phyloP scores from a whole-genome alignment of 2,797 vertebrate genomes.

The Enteromius unitaeniatus region DNA sequence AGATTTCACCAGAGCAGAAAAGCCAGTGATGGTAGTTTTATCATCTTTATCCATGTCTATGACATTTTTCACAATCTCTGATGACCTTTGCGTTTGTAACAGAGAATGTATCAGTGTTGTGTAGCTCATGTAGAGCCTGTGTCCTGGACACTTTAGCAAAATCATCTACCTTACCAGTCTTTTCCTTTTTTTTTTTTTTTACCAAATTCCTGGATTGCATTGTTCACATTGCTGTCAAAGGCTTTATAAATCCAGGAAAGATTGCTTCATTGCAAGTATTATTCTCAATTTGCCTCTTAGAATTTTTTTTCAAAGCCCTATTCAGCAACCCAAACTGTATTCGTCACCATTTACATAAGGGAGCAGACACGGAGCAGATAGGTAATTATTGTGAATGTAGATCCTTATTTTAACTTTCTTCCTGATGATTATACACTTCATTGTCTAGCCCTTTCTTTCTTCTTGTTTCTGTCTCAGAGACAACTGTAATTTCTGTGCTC shows the following conservation, averaged over 20 bases:
- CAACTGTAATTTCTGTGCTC: background rate
- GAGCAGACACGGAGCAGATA: background rate
- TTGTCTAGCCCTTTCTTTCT: background rate
- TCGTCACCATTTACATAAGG: background rate
- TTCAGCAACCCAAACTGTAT: background rate
- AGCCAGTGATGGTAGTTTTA: background rate
- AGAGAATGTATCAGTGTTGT: background rate
- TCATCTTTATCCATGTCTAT: background rate
- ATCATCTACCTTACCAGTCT: background rate
- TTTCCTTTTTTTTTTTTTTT: background rate
- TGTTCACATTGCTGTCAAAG: background rate
- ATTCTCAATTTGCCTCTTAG: background rate
- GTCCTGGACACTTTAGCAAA: background rate
- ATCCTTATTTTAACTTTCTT: background rate
- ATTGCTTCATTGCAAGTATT: background rate
- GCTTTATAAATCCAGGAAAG: background rate
- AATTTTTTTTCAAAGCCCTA: background rate
- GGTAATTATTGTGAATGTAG: background rate
- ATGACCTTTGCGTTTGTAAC: slow-evolving; percentile 29
- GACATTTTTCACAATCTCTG: background rate
- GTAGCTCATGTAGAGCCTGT: background rate
- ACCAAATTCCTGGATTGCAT: no score
- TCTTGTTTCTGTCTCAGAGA: background rate
- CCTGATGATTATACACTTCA: background rate
- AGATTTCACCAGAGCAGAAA: slow-evolving; percentile 7